Evolutionary conservation across 2,797 vertebrate genomes (phyloP).

Genomic region (Gymnodraco acuticeps): DNA sequence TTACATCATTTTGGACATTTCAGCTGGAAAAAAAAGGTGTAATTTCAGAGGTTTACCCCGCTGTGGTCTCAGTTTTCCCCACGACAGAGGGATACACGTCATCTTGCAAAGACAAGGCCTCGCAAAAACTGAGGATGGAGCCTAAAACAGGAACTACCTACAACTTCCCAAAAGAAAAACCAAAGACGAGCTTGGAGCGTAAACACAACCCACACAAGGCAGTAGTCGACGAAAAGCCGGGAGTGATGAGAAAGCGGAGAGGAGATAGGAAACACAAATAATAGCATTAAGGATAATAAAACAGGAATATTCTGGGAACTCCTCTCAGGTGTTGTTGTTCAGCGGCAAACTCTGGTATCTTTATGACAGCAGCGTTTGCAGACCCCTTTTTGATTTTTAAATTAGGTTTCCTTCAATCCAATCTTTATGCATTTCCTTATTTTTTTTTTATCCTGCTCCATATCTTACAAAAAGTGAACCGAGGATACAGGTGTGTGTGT

Average conservation of each 20-base stretch:
- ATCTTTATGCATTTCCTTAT: slow-evolving; percentile 16
- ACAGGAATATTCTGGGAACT: slow-evolving; percentile 84
- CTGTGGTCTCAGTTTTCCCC: slow-evolving; percentile 86
- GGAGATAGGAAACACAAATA: slow-evolving; percentile 51
- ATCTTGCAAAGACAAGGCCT: slow-evolving; percentile 92
- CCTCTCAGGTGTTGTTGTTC: slow-evolving; percentile 77
- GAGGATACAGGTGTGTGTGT: slow-evolving; percentile 65
- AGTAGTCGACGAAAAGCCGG: slow-evolving; percentile 49
- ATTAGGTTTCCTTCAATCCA: slow-evolving; percentile 71
- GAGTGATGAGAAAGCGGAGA: slow-evolving; percentile 45
- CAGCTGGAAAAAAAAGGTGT: background rate
- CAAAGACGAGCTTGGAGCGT: slow-evolving; percentile 27
- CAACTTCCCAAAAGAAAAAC: slow-evolving; percentile 70
- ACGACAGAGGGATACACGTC: slow-evolving; percentile 87
- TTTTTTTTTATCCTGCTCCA: slow-evolving; percentile 43
- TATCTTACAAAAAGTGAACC: slow-evolving; percentile 61
- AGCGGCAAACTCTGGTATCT: slow-evolving; percentile 58
- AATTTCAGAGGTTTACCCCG: slow-evolving; percentile 42
- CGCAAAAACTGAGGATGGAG: slow-evolving; percentile 91
- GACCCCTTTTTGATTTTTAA: slow-evolving; percentile 60
- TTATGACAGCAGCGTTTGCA: slow-evolving; percentile 76
- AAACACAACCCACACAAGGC: slow-evolving; percentile 62
- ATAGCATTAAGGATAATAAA: slow-evolving; percentile 49
- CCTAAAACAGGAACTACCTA: slow-evolving; percentile 85
- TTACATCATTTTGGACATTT: background rate